These are phyloP conservation scores for Eucriotettix oculatus DNA, from an alignment of 2,888 invertebrate species.

Conservation along the genomic window DNA sequence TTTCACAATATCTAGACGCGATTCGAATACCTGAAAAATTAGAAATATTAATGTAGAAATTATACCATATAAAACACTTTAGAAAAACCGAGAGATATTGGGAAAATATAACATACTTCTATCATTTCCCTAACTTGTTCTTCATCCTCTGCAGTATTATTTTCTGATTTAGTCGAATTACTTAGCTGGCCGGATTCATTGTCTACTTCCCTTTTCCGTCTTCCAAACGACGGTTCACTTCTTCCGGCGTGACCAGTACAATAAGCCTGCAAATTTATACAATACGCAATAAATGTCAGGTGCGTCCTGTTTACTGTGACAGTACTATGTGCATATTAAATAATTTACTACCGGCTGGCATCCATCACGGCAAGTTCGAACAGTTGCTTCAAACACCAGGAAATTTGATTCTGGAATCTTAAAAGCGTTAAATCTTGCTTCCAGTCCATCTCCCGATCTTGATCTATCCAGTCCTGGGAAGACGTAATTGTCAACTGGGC, in stretches of 20 bases:
- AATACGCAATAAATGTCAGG: no score
- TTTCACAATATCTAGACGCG: conserved; percentile 33
- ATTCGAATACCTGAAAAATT: conserved; percentile 55
- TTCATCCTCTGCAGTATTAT: conserved; percentile 25
- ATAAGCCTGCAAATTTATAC: conserved; percentile 40
- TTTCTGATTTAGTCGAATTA: conserved; percentile 27
- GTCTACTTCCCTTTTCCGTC: conserved; percentile 26
- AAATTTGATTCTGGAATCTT: conserved; percentile 90
- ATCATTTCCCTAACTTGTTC: conserved; percentile 82
- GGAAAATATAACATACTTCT: conserved; percentile 36
- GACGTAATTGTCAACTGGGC: conserved; percentile 80
- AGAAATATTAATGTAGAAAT: neutral
- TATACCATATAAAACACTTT: neutral
- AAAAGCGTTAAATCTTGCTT: conserved; percentile 84
- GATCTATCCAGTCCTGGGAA: conserved; percentile 81
- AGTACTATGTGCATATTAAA: no score
- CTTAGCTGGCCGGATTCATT: conserved; percentile 23
- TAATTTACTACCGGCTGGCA: conserved; percentile 52
- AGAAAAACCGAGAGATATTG: neutral
- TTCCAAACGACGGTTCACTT: conserved; percentile 66
- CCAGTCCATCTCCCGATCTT: conserved; percentile 69
- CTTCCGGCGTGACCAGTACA: conserved; percentile 66
- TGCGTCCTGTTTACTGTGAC: no score
- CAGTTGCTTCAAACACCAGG: conserved; percentile 82
- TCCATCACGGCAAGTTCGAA: conserved; percentile 72